Base-by-base conservation (phyloP, 2,888 invertebrate species). In the Cantharis rustica region DNA sequence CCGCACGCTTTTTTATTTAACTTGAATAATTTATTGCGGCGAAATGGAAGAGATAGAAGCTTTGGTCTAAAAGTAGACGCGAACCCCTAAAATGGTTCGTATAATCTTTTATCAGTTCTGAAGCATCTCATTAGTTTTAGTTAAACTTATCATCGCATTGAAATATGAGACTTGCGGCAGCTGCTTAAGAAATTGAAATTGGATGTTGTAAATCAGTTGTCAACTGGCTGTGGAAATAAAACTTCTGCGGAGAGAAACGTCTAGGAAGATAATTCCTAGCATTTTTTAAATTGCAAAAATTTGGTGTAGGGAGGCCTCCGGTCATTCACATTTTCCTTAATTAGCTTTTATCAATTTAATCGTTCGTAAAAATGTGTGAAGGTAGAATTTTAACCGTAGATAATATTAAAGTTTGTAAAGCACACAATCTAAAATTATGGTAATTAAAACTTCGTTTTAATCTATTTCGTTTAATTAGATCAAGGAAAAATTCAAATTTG, bases 111-210 rank as follows among this genome's bases (percentile, higher is more conserved):
- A 69, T 69, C 69, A 26, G 20, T 69, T 69, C 69, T 15, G 69
- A 16, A 23, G 27, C 69, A 31, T 69, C 69, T 69, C 69, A 31
- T 69, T 69, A 69, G 69, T 69, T 69, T 31, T 69, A 69, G 27
- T 69, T 31, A 16, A 16, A 31, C 16, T 20, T 69, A 69, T 69
- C 69, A 69, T 31, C 69, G 26, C 20, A 47, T 47, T 47, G 47
- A 47, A 47, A 47, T 47, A 47, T 47, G 47, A 47, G 47, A 47
- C 47, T 47, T 47, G 47, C n/a, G 47, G 47, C 47, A 47, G 47
- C 47, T 47, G 47, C 47, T 47, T 47, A 47, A 47, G 47, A 47
- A 47, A 47, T 47, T 47, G 47, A 47, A 47, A 47, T 47, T 47
- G 47, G n/a, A 47, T 47, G 47, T n/a, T 47, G n/a, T 47, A 47